These are phyloP conservation scores for Apeira syringaria DNA, from an alignment of 2,888 invertebrate species.

Conservation along the genomic window DNA sequence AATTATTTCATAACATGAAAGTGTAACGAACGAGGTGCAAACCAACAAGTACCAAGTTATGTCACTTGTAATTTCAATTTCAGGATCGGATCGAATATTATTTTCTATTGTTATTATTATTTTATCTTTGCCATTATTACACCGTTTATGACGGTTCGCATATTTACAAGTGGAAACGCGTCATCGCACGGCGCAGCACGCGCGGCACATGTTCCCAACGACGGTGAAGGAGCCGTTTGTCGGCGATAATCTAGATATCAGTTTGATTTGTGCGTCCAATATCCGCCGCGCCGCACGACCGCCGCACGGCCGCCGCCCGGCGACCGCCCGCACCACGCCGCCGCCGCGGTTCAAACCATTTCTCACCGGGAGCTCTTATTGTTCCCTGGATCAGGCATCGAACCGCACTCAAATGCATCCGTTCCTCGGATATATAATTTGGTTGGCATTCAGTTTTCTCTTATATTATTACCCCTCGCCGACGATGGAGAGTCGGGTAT, in stretches of 20 bases:
- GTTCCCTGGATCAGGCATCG: conserved; percentile 53
- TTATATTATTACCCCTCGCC: conserved; percentile 30
- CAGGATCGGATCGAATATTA: too few relatives aligned
- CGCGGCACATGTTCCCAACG: too few relatives aligned
- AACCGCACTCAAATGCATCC: conserved; percentile 55
- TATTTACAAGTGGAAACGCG: too few relatives aligned
- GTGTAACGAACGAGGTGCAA: conserved; percentile 53
- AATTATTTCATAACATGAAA: too few relatives aligned
- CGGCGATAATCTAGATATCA: conserved; percentile 38
- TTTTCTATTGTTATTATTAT: too few relatives aligned
- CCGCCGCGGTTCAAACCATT: conserved; percentile 34
- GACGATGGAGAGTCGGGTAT: conserved; percentile 7
- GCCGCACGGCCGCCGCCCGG: conserved; percentile 4
- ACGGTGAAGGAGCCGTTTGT: conserved; percentile 7
- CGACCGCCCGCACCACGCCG: too few relatives aligned
- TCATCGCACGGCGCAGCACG: too few relatives aligned
- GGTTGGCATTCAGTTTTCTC: conserved; percentile 35
- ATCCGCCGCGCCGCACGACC: conserved; percentile 33
- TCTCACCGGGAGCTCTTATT: conserved; percentile 34
- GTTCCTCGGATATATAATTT: conserved; percentile 43
- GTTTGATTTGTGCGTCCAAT: conserved; percentile 61
- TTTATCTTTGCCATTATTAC: too few relatives aligned
- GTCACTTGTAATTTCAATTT: conserved; percentile 62
- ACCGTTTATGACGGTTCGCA: too few relatives aligned
- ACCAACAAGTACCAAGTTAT: too few relatives aligned